Evolutionary conservation across 2,113 vertebrate species (phyloP), one percentile per base, ranked within the genome.

Genomic region (Morone saxatilis): DNA sequence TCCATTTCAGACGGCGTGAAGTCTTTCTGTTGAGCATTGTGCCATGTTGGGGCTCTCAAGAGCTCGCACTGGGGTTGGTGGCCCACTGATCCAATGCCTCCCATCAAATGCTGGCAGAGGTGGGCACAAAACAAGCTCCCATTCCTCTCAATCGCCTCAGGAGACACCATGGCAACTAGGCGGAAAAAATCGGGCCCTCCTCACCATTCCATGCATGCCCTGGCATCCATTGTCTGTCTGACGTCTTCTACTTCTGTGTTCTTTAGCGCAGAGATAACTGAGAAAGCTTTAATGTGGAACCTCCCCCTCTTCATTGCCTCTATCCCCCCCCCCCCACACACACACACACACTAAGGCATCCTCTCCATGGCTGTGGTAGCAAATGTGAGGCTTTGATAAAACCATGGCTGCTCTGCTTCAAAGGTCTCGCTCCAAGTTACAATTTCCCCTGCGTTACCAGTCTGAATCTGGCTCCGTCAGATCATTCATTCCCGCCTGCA

Each of bases 111-210:
- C 69, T 88, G 90, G 81, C 80, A 91, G 86, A 79, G 88, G 43
- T 78, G 87, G 92, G 83, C 81, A 93, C 88, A 94, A 89, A 90
- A 89, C 86, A 95, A 87, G 85, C 71, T 62, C 84, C 90, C 90
- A 91, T 94, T 94, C 91, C 94, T 94, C 87, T 86, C 87, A 85
- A 83, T 85, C 53, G 61, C 90, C 88, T 93, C 85, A 87, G 88
- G 84, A 93, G 92, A 84, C 84, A 80, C 96, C 96, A 96, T 96
- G 93, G 96, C 94, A 96, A 97, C 96, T 6, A 80, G 78, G 78
- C 83, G 84, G 79, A 91, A 93, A 91, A 90, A 91, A 89, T 79
- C 76, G 78, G 65, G 89, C 85, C 81, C 88, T 95, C 85, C 86
- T 95, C 85, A 41, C 83, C 90, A 93, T 94, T 95, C 91, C 88